Evolutionary conservation across 2,888 invertebrate genomes (phyloP).

Genomic region (Tachina lurida): DNA sequence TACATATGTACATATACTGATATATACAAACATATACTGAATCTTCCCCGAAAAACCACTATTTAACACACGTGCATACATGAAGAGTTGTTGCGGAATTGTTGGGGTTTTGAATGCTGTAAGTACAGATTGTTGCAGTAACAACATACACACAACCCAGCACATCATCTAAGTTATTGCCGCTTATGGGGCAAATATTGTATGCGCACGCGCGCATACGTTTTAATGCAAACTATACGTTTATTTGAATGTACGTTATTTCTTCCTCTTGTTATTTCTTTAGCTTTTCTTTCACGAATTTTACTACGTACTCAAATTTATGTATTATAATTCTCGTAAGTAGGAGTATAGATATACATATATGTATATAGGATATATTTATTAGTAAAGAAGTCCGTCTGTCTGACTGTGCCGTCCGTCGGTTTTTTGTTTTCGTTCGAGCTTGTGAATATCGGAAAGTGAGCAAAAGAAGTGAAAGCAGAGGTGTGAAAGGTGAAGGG

Average conservation of each 20-base stretch:
- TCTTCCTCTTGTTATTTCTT: conserved; percentile 54
- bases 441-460: conserved; percentile 36
- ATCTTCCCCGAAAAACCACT: conserved; percentile 43
- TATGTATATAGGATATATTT: conserved; percentile 38
- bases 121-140: conserved; percentile 28
- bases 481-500: conserved; percentile 1
- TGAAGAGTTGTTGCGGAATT: conserved; percentile 11
- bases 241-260: conserved; percentile 52
- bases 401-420: not conserved
- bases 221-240: conserved; percentile 65
- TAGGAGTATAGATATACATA: conserved; percentile 61
- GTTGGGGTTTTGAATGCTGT: conserved; percentile 17
- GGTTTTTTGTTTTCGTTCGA: conserved; percentile 53
- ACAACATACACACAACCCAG: conserved; percentile 43
- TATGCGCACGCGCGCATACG: conserved; percentile 79
- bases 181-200: conserved; percentile 76
- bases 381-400: conserved; percentile 47
- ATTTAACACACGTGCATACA: conserved; percentile 45
- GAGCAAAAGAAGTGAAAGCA: conserved; percentile 16
- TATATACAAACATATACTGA: not conserved
- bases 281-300: conserved; percentile 1
- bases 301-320: conserved; percentile 37
- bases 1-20: not conserved
- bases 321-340: not conserved
- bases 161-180: conserved; percentile 57